Conservation (phyloP, 2,113 vertebrate species). For the Pantherophis guttatus region DNA sequence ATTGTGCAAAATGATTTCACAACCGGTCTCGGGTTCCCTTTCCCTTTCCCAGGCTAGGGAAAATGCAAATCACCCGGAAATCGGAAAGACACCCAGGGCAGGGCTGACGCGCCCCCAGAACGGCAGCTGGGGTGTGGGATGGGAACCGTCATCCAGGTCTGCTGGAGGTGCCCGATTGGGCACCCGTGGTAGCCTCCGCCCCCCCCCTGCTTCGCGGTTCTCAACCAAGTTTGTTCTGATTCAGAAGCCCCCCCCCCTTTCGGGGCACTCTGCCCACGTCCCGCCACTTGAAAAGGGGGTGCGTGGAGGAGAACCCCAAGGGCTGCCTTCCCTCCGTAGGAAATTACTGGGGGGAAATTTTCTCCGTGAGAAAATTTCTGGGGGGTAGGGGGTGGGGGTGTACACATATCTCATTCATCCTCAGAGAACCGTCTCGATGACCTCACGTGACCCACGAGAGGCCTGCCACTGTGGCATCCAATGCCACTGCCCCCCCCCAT, state of each 20-base stretch:
- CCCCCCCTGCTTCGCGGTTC: rapidly evolving
- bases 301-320: not conserved
- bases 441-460: not conserved
- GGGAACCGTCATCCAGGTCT: not conserved
- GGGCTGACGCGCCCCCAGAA: not conserved
- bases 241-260: too few species aligned
- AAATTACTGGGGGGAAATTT: too few species aligned
- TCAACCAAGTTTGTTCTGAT: rapidly evolving
- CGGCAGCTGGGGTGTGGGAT: not conserved
- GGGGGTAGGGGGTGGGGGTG: too few species aligned
- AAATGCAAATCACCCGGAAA: not conserved
- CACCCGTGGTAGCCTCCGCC: too few species aligned
- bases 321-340: not conserved
- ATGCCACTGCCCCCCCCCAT: too few species aligned
- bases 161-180: not conserved
- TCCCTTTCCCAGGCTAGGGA: not conserved
- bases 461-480: too few species aligned
- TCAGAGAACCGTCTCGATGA: not conserved
- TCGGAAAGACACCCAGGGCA: not conserved
- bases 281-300: not conserved
- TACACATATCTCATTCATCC: not conserved
- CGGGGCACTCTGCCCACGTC: not conserved
- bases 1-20: too few species aligned
- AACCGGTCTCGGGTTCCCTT: too few species aligned
- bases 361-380: too few species aligned